phyloP scores from a whole-genome alignment of 2,113 vertebrate species.

The Xenopus borealis region DNA sequence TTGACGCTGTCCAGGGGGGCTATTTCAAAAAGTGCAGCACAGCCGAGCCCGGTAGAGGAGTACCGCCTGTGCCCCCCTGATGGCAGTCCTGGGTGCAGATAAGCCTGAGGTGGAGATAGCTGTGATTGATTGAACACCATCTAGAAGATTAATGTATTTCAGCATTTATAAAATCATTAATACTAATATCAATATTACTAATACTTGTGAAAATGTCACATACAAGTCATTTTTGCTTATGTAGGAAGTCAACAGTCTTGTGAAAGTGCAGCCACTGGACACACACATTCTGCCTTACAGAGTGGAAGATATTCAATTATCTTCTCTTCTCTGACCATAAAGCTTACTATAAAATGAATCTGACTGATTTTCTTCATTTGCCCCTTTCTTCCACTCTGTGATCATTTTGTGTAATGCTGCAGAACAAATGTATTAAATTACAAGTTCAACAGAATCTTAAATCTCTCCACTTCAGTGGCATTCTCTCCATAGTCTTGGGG shows the following conservation, averaged over 20 bases:
- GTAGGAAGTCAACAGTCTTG: neutral
- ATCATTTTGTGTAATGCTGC: constrained; percentile 29
- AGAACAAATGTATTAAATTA: constrained; percentile 29
- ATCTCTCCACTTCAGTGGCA: neutral
- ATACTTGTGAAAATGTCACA: too few relatives aligned
- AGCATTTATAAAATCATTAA: too few relatives aligned
- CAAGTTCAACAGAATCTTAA: constrained; percentile 19
- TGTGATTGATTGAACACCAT: too few relatives aligned
- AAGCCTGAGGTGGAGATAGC: too few relatives aligned
- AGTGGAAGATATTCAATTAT: neutral
- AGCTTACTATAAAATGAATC: neutral
- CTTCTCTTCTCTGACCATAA: neutral
- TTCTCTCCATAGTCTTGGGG: neutral
- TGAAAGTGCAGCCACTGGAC: neutral
- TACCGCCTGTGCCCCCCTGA: too few relatives aligned
- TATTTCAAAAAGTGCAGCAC: too few relatives aligned
- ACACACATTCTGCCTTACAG: neutral
- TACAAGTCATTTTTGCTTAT: neutral
- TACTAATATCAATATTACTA: too few relatives aligned
- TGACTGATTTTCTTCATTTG: constrained; percentile 26
- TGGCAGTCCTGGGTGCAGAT: too few relatives aligned
- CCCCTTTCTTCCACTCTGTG: constrained; percentile 15
- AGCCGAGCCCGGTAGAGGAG: too few relatives aligned
- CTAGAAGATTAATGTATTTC: too few relatives aligned
- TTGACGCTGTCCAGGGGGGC: too few relatives aligned